phyloP scores from a whole-genome alignment of 2,797 vertebrate species.

The Parauchenoglanis ngamensis region DNA sequence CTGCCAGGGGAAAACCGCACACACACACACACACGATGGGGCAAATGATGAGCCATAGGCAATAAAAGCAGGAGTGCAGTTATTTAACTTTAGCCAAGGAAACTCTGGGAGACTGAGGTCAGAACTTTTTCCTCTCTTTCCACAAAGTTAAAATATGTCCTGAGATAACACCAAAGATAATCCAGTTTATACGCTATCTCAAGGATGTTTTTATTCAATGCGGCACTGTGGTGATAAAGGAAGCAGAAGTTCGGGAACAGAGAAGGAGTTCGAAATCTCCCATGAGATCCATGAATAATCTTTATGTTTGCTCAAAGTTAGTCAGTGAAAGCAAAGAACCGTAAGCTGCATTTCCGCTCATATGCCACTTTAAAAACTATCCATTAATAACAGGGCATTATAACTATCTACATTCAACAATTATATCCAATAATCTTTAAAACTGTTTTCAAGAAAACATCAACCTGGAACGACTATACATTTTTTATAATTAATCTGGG shows the following conservation, averaged over 20 bases:
- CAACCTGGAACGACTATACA: not conserved
- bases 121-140: constrained; percentile 14
- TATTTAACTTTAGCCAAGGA: constrained; percentile 13
- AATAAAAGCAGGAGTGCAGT: constrained; percentile 15
- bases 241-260: constrained; percentile 13
- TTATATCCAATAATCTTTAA: not conserved
- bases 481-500: not conserved
- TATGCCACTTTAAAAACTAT: not conserved
- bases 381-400: constrained; percentile 1
- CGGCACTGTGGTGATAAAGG: constrained; percentile 26
- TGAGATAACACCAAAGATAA: constrained; percentile 13
- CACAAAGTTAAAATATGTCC: constrained; percentile 14
- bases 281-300: constrained; percentile 47
- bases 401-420: not conserved
- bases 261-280: constrained; percentile 29
- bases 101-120: constrained; percentile 14
- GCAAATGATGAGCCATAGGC: constrained; percentile 11
- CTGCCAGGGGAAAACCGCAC: constrained; percentile 59
- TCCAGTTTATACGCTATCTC: constrained; percentile 19
- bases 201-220: constrained; percentile 28
- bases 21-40: constrained; percentile 24
- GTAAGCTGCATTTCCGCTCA: not conserved
- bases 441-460: too few relatives aligned
- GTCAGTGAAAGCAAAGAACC: constrained; percentile 22
- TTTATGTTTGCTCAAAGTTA: constrained; percentile 30